Conservation (phyloP, 2,113 vertebrate genomes). For the Emydocephalus ijimae region DNA sequence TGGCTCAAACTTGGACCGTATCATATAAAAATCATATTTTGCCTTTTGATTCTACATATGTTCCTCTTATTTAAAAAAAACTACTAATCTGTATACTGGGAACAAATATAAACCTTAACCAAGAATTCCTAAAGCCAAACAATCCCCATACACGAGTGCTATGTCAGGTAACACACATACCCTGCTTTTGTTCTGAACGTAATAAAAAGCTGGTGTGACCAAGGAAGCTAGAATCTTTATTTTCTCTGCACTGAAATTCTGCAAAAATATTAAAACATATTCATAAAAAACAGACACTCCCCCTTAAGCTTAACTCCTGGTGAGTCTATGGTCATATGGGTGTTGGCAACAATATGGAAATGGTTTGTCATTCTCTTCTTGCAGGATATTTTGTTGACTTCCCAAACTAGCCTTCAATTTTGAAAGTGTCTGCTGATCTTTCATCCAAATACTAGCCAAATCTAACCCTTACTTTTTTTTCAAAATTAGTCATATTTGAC, state of each 20-base stretch:
- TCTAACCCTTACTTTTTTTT: background rate
- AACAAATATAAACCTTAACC: constrained; percentile 23
- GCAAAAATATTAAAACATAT: constrained; percentile 26
- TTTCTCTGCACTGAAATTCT: constrained; percentile 28
- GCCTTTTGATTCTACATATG: constrained; percentile 8
- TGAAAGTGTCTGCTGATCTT: background rate
- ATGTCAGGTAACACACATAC: constrained; percentile 34
- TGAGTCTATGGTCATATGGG: background rate
- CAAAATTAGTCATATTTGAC: background rate
- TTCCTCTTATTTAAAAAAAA: constrained; percentile 37
- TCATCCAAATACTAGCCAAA: background rate
- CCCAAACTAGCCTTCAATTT: background rate
- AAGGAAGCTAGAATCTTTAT: constrained; percentile 37
- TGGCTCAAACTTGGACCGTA: background rate
- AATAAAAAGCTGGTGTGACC: constrained; percentile 33
- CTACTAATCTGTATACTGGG: constrained; percentile 35
- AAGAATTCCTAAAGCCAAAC: constrained; percentile 42
- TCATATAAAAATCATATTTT: background rate
- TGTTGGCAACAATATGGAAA: background rate
- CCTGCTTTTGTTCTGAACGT: constrained; percentile 34
- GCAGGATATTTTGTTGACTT: background rate
- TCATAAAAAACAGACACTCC: constrained; percentile 8
- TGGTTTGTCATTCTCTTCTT: background rate
- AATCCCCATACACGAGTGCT: constrained; percentile 54
- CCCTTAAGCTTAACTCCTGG: background rate